A percentile compares a stretch with the other conserved stretches of the same genome.
Conservation (phyloP, 1,140 invertebrate genomes). For the Gryllus bimaculatus region DNA sequence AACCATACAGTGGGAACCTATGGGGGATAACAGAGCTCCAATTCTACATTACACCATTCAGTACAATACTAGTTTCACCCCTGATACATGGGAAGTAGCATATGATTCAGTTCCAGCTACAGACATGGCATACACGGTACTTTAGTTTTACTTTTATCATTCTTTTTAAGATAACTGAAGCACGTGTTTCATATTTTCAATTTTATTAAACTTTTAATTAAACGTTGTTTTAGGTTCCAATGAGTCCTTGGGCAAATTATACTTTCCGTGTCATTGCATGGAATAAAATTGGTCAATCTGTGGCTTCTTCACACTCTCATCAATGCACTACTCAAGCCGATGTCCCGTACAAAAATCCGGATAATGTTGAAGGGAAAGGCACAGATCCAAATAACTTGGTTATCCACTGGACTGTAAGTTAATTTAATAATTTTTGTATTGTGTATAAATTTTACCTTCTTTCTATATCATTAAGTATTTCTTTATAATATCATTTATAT, state of each 20-base stretch:
- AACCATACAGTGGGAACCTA: conserved; percentile 70
- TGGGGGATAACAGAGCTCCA: conserved; percentile 88
- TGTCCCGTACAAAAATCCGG: conserved; percentile 89
- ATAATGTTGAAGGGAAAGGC: conserved; percentile 86
- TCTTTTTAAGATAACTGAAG: not conserved
- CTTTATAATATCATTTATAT: too few species aligned
- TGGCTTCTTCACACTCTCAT: conserved; percentile 66
- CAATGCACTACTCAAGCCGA: conserved; percentile 80
- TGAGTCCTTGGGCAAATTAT: conserved; percentile 92
- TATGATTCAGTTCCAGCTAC: conserved; percentile 67
- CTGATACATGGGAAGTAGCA: conserved; percentile 79
- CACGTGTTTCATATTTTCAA: not conserved
- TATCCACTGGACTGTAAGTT: conserved; percentile 81
- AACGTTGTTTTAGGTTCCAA: conserved; percentile 41
- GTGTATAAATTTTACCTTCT: not conserved
- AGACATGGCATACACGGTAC: conserved; percentile 58
- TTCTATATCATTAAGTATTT: too few species aligned
- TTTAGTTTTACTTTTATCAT: conserved; percentile 16
- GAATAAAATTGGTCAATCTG: conserved; percentile 87
- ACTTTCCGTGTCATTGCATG: conserved; percentile 89
- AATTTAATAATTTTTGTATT: not conserved
- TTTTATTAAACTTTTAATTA: not conserved
- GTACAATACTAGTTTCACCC: conserved; percentile 89
- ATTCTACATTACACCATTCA: conserved; percentile 88
- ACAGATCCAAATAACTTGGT: conserved; percentile 81